Conservation (phyloP, 2,797 vertebrate genomes). For the Cheracebus regulus region DNA sequence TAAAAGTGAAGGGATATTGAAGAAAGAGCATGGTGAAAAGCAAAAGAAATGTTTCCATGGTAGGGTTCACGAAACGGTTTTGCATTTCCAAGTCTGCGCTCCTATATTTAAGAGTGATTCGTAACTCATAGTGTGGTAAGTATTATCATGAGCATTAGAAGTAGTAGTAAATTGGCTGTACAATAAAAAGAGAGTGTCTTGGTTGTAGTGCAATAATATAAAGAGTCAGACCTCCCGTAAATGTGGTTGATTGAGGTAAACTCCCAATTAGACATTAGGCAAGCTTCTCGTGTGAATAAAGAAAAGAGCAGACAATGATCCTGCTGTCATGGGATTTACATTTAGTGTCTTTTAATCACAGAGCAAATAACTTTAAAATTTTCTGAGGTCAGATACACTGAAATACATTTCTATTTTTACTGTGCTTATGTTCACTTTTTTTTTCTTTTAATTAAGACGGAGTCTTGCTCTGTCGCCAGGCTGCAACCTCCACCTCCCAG, state of each 20-base stretch:
- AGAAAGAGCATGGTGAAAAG: background rate
- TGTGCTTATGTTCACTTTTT: background rate
- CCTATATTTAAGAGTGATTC: background rate
- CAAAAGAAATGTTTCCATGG: background rate
- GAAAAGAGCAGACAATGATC: background rate
- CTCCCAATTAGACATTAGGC: background rate
- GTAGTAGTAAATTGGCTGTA: background rate
- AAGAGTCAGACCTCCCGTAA: background rate
- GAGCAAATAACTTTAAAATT: background rate
- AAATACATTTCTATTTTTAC: background rate
- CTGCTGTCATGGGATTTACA: background rate
- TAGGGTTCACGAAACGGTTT: background rate
- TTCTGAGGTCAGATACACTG: background rate
- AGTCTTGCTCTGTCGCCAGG: no score
- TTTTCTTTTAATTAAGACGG: no score
- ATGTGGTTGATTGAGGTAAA: constrained; percentile 9
- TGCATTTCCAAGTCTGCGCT: background rate
- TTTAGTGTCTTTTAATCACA: background rate
- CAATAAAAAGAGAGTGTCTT: constrained; percentile 37
- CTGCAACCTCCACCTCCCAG: no score
- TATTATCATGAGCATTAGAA: background rate
- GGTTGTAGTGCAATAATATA: background rate
- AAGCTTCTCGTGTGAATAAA: background rate
- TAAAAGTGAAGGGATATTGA: background rate
- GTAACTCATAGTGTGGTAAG: background rate